Evolutionary conservation across 2,797 vertebrate genomes (phyloP).

Genomic region (Chiroxiphia lanceolata): DNA sequence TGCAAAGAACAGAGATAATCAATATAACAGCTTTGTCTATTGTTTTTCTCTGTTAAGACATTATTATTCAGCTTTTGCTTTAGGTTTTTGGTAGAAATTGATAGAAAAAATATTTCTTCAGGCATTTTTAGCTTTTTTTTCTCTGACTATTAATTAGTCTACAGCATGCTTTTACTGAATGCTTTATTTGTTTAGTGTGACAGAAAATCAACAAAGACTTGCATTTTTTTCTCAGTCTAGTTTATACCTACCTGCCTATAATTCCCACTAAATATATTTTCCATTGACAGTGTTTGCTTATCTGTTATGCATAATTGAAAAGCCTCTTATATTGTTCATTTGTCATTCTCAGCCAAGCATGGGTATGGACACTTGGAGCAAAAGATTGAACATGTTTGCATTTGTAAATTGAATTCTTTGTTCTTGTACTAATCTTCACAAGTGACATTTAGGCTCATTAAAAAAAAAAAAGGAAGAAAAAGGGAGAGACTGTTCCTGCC

Average conservation of each 20-base stretch:
- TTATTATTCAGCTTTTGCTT: neutral
- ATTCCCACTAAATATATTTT: neutral
- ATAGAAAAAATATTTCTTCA: neutral
- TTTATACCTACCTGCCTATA: neutral
- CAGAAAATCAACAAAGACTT: conserved; percentile 12
- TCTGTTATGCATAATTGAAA: neutral
- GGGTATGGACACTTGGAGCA: neutral
- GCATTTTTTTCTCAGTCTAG: neutral
- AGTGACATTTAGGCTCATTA: neutral
- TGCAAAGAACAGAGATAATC: neutral
- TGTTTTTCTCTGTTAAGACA: neutral
- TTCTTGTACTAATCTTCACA: neutral
- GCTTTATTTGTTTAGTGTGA: neutral
- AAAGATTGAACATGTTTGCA: neutral
- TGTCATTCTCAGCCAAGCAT: neutral
- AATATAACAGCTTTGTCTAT: neutral
- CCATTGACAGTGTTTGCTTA: neutral
- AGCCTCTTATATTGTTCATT: neutral
- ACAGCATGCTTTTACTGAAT: neutral
- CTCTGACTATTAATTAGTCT: neutral
- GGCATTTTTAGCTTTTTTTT: neutral
- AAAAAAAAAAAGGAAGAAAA: neutral
- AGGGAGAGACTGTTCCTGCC: accelerated
- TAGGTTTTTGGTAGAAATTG: neutral
- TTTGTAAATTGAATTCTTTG: neutral